Conservation (phyloP, 2,113 vertebrate genomes). For the Noturus placidus region DNA sequence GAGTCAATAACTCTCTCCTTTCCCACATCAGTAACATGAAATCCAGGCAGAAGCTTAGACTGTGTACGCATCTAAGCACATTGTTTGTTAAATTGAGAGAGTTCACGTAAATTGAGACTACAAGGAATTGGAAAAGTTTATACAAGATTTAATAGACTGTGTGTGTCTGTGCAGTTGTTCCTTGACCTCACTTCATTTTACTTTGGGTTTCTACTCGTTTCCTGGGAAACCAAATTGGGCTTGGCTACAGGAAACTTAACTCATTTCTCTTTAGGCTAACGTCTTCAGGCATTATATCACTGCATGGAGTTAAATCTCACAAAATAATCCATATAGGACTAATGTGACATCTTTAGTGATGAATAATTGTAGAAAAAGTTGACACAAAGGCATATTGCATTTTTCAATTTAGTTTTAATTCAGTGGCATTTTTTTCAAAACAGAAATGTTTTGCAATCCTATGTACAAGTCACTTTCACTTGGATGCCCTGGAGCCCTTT, state of each 20-base stretch:
- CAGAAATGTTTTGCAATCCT: not conserved
- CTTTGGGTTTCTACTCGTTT: constrained; percentile 56
- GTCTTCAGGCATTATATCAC: not conserved
- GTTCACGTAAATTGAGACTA: not conserved
- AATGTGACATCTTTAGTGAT: not conserved
- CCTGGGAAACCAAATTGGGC: constrained; percentile 50
- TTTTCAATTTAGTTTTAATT: not conserved
- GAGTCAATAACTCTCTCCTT: constrained; percentile 20
- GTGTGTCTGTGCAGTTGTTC: constrained; percentile 46
- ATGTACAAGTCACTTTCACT: not conserved
- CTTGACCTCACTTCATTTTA: constrained; percentile 64
- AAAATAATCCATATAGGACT: not conserved
- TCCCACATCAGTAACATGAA: constrained; percentile 45
- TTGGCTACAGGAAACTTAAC: constrained; percentile 55
- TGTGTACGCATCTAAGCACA: constrained; percentile 16
- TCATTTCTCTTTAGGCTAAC: constrained; percentile 36
- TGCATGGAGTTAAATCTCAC: not conserved
- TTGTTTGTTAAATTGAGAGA: constrained; percentile 41
- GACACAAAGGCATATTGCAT: not conserved
- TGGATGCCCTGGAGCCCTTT: not conserved
- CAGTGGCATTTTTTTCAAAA: not conserved
- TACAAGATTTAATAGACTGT: constrained; percentile 45
- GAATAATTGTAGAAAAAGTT: not conserved
- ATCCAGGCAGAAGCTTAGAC: constrained; percentile 40
- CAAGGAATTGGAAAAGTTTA: constrained; percentile 50